A percentile compares a stretch with the other conserved stretches of the same genome.
phyloP scores from a whole-genome alignment of 1,140 invertebrate genomes.

The Drosophila subobscura region DNA sequence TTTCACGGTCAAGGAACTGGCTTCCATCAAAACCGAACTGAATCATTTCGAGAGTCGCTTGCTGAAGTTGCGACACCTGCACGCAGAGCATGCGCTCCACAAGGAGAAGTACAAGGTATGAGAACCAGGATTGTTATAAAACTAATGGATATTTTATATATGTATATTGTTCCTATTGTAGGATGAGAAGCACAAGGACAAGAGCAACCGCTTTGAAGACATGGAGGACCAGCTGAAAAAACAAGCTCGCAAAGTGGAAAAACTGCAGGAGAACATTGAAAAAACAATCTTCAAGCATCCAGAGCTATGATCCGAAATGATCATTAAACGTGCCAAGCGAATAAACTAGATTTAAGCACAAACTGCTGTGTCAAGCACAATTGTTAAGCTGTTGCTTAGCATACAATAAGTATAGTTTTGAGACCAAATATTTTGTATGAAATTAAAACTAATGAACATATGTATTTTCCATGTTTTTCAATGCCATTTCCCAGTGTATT shows the following conservation, averaged over 20 bases:
- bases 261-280: slow-evolving; percentile 92
- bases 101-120: slow-evolving; percentile 86
- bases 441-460: slow-evolving; percentile 50
- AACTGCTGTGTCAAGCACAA: slow-evolving; percentile 37
- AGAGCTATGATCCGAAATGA: slow-evolving; percentile 84
- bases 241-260: slow-evolving; percentile 92
- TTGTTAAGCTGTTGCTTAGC: slow-evolving; percentile 32
- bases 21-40: slow-evolving; percentile 93
- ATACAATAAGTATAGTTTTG: slow-evolving; percentile 43
- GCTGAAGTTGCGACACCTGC: slow-evolving; percentile 91
- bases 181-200: slow-evolving; percentile 86
- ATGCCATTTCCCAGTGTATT: slow-evolving; percentile 3
- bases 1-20: slow-evolving; percentile 92
- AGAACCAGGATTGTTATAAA: not conserved
- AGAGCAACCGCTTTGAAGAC: slow-evolving; percentile 86
- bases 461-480: slow-evolving; percentile 8
- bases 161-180: slow-evolving; percentile 63
- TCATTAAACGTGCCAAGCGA: slow-evolving; percentile 56
- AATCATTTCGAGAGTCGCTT: slow-evolving; percentile 94
- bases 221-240: slow-evolving; percentile 91
- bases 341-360: slow-evolving; percentile 57
- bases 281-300: slow-evolving; percentile 90
- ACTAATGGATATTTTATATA: not conserved
- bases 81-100: slow-evolving; percentile 89
- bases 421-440: slow-evolving; percentile 66